Conservation (phyloP, 2,797 vertebrate genomes). For the Threskiornis aethiopicus region DNA sequence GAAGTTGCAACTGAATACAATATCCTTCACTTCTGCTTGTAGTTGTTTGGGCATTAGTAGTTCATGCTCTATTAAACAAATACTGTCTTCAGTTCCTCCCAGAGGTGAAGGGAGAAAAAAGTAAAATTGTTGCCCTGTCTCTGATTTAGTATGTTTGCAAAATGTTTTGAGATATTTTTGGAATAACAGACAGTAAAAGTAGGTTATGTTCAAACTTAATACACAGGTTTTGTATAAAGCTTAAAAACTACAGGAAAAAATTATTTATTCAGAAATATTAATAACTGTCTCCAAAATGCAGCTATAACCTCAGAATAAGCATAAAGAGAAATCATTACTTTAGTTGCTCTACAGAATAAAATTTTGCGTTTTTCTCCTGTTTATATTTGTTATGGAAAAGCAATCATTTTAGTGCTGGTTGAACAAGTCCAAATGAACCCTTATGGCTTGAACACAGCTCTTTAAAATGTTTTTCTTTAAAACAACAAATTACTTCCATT, state of each 20-base stretch:
- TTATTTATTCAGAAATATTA: not conserved
- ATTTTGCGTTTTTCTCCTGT: constrained; percentile 46
- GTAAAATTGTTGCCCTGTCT: not conserved
- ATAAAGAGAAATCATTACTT: constrained; percentile 4
- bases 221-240: not conserved
- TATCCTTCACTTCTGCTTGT: not conserved
- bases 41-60: not conserved
- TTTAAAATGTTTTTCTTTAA: constrained; percentile 51
- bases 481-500: constrained; percentile 44
- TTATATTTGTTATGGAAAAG: constrained; percentile 61
- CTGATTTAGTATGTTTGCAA: not conserved
- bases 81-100: not conserved
- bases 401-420: constrained; percentile 40
- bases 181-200: not conserved
- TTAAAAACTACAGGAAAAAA: not conserved
- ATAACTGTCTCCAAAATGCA: not conserved
- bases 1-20: not conserved
- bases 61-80: not conserved
- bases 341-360: constrained; percentile 10
- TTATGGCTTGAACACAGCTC: constrained; percentile 20
- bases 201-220: not conserved
- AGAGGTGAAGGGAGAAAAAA: not conserved
- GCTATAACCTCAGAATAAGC: not conserved
- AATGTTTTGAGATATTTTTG: not conserved
- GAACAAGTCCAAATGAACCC: constrained; percentile 49